These are phyloP conservation scores for Macroglossus sobrinus DNA, from an alignment of 2,113 vertebrate species.

Conservation along the genomic window DNA sequence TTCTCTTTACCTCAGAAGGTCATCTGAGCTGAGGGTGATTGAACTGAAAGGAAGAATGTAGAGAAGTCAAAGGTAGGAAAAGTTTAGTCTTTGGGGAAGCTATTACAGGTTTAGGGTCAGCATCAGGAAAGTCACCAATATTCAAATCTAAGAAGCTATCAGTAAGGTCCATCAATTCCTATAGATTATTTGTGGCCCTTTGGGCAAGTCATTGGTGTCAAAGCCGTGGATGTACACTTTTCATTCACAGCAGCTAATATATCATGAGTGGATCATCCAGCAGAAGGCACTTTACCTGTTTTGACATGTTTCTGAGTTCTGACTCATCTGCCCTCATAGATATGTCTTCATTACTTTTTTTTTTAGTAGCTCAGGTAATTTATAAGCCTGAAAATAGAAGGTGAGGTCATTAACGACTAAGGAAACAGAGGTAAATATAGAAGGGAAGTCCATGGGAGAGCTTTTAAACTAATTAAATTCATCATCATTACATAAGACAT, in stretches of 20 bases:
- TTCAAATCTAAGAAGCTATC: neutral
- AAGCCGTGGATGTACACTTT: neutral
- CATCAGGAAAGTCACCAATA: neutral
- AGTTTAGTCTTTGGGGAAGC: neutral
- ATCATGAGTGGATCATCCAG: neutral
- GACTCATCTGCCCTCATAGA: neutral
- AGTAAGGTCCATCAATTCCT: neutral
- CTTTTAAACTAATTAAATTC: neutral
- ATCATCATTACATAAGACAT: neutral
- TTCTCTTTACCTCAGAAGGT: neutral
- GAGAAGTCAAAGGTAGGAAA: neutral
- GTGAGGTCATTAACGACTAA: neutral
- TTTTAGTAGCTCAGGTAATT: neutral
- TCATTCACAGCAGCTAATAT: neutral
- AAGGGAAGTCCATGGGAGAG: neutral
- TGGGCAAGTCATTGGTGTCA: neutral
- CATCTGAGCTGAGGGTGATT: neutral
- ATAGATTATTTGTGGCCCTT: neutral
- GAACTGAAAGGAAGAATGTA: neutral
- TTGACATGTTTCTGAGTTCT: neutral
- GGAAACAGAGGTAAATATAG: neutral
- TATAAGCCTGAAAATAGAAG: neutral
- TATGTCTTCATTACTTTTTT: neutral
- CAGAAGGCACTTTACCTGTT: neutral
- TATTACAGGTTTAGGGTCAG: neutral